Conservation (phyloP, 2,113 vertebrate species). For the Pampusana beccarii region DNA sequence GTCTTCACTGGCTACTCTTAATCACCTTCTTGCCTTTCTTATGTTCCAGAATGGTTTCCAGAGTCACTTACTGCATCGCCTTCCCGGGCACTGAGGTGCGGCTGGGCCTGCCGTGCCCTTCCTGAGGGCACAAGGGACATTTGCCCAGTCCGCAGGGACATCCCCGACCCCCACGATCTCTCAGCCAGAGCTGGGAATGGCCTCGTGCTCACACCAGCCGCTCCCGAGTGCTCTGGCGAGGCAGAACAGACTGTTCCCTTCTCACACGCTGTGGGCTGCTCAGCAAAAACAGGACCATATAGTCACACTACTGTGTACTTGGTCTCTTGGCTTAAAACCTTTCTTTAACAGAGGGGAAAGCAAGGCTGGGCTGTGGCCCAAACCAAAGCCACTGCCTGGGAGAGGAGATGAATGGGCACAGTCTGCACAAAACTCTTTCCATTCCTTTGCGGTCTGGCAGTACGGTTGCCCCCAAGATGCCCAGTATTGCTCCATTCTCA, state of each 20-base stretch:
- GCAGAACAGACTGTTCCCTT: background rate
- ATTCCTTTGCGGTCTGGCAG: background rate
- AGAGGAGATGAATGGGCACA: background rate
- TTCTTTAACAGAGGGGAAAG: background rate
- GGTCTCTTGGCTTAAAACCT: background rate
- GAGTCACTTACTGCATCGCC: background rate
- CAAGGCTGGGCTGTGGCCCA: background rate
- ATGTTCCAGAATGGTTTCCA: background rate
- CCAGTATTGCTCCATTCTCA: background rate
- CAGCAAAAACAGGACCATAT: background rate
- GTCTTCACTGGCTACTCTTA: background rate
- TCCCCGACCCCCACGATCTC: fast-evolving
- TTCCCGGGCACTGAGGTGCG: background rate
- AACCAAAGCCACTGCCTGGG: background rate
- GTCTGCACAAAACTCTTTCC: background rate
- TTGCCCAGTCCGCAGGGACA: background rate
- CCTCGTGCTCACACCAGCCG: background rate
- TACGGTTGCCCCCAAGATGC: background rate
- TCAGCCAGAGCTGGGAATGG: background rate
- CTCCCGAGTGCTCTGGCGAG: background rate
- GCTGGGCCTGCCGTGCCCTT: background rate
- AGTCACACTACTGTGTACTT: background rate
- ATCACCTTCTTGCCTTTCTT: background rate
- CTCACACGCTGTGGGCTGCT: background rate
- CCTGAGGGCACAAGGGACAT: background rate